Evolutionary conservation across 2,113 vertebrate species (phyloP), one percentile per base, ranked within the genome.

Genomic region (Catharus minimus): DNA sequence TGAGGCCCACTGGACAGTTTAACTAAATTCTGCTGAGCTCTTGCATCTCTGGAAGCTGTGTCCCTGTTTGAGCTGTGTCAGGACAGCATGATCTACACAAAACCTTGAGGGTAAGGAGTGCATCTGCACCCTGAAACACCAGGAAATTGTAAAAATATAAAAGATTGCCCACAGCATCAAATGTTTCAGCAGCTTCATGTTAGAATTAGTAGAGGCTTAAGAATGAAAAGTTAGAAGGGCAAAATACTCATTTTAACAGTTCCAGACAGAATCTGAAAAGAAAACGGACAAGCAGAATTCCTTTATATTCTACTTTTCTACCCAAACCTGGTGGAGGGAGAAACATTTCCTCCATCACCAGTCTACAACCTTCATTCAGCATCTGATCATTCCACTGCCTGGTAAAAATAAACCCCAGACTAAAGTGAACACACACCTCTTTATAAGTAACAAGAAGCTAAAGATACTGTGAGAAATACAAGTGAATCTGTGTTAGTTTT

Each of bases 191-290:
- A 84, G 36, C 41, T 91, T 56, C 74, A 62, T 6, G 6, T 27
- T 39, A 71, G 11, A 71, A 23, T 57, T 62, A 62, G 18, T n/a
- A 58, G n/a, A 81, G 33, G 18, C 10, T 73, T 53, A 53, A 24
- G 28, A 83, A 76, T 58, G 27, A 76, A 81, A 64, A 58, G 11
- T 30, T 66, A 58, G 33, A 73, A 81, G 18, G 22, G 21, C 8
- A 76, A 66, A 80, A 62, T 24, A 39, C 6, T 66, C 15, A 56
- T 75, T 50, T 33, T 64, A 97, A 95, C 52, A 98, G 94, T 79
- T 98, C 95, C 92, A 98, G 96, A 95, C 98, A 96, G 94, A 99
- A 99, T 82, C 97, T 98, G 96, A 98, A 98, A 89, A 99, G 96
- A 93, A 99, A 98, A 94, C 98, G 98, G 94, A 98, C 90, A 30